Percentiles rank a stretch among this genome's conserved stretches.
phyloP scores from a whole-genome alignment of 2,113 vertebrate genomes.

The Periophthalmus modestus region DNA sequence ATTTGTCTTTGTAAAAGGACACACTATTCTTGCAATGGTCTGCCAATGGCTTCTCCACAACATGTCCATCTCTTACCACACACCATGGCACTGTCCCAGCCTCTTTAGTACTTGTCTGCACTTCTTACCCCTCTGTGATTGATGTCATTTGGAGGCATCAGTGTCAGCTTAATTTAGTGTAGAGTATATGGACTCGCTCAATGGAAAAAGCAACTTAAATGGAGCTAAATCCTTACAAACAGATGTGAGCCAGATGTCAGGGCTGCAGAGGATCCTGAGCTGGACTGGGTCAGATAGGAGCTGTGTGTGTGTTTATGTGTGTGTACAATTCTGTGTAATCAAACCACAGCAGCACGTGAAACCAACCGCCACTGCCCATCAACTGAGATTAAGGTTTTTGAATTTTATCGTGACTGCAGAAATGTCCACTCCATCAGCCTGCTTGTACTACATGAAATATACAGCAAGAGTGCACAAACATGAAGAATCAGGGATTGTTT shows the following conservation, averaged over 20 bases:
- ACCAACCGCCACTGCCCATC: slow-evolving; percentile 43
- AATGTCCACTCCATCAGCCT: neutral
- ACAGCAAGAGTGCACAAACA: neutral
- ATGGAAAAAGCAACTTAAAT: slow-evolving; percentile 72
- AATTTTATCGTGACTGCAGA: slow-evolving; percentile 28
- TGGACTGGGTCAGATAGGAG: slow-evolving; percentile 28
- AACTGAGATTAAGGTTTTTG: slow-evolving; percentile 50
- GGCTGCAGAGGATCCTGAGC: slow-evolving; percentile 58
- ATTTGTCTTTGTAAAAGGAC: neutral
- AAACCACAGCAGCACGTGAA: slow-evolving; percentile 47
- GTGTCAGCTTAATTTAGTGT: slow-evolving; percentile 63
- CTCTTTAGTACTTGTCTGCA: slow-evolving; percentile 4
- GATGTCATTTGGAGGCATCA: slow-evolving; percentile 59
- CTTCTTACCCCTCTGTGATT: slow-evolving; percentile 26
- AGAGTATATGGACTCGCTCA: slow-evolving; percentile 50
- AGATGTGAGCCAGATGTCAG: slow-evolving; percentile 78
- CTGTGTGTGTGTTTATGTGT: slow-evolving; percentile 50
- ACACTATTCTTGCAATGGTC: neutral
- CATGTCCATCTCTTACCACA: neutral
- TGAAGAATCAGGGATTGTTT: neutral
- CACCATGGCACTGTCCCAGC: slow-evolving; percentile 6
- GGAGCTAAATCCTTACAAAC: slow-evolving; percentile 74
- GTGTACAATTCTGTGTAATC: slow-evolving; percentile 60
- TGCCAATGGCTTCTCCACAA: neutral
- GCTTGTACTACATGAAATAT: neutral